Percentiles rank a stretch among this genome's conserved stretches.
phyloP scores from a whole-genome alignment of 1,140 invertebrate species.

The Aricia agestis region DNA sequence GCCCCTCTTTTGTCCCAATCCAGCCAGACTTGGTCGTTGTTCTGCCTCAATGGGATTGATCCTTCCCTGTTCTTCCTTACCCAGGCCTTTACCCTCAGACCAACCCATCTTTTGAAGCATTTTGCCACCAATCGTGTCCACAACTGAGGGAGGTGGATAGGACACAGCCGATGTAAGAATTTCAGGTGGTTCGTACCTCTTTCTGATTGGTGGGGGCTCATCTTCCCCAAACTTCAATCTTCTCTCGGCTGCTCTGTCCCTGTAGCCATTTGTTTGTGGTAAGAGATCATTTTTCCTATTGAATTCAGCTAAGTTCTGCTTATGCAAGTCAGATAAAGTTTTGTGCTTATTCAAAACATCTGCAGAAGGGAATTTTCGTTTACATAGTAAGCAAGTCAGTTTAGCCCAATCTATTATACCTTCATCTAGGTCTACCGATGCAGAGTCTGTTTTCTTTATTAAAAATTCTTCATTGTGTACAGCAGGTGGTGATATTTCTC shows the following conservation, averaged over 20 bases:
- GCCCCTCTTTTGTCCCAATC: slow-evolving; percentile 84
- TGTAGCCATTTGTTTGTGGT: slow-evolving; percentile 78
- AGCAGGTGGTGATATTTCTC: slow-evolving; percentile 56
- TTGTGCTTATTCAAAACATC: slow-evolving; percentile 94
- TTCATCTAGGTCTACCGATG: slow-evolving; percentile 78
- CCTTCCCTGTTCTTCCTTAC: slow-evolving; percentile 94
- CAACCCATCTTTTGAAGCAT: slow-evolving; percentile 99
- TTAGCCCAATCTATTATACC: slow-evolving; percentile 90
- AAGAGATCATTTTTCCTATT: slow-evolving; percentile 73
- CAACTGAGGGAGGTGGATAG: slow-evolving; percentile 77
- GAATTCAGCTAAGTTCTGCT: slow-evolving; percentile 90
- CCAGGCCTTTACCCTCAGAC: slow-evolving; percentile 96
- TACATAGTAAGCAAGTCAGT: slow-evolving; percentile 96
- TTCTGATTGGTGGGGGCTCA: slow-evolving; percentile 81
- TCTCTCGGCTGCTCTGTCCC: slow-evolving; percentile 97
- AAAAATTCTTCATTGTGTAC: slow-evolving; percentile 76
- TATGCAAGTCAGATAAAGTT: slow-evolving; percentile 96
- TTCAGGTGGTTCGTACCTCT: slow-evolving; percentile 81
- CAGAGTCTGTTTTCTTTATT: slow-evolving; percentile 73
- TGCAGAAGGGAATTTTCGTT: slow-evolving; percentile 93
- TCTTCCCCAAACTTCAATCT: slow-evolving; percentile 95
- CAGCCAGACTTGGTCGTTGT: slow-evolving; percentile 80
- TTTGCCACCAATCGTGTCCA: slow-evolving; percentile 87
- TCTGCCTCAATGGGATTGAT: slow-evolving; percentile 92
- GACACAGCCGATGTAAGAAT: slow-evolving; percentile 65